A percentile compares a stretch with the other conserved stretches of the same genome.
Conservation (phyloP, 2,113 vertebrate genomes). For the Peucedramus taeniatus region DNA sequence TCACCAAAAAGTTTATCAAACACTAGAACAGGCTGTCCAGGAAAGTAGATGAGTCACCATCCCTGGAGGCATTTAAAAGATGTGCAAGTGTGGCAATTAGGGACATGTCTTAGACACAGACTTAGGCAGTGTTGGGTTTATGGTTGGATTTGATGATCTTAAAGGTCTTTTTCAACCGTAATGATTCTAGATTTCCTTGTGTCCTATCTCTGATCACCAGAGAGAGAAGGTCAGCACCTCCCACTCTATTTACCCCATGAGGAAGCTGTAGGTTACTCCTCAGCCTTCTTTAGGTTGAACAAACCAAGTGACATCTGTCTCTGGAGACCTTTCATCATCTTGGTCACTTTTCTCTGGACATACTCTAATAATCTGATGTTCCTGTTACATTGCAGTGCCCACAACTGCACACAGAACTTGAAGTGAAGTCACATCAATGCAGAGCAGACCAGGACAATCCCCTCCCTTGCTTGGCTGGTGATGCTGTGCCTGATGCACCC, state of each 20-base stretch:
- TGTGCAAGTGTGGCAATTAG: background rate
- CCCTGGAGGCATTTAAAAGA: background rate
- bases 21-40: background rate
- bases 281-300: background rate
- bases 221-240: background rate
- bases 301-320: background rate
- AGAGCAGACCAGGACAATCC: background rate
- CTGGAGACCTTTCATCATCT: background rate
- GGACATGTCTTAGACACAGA: background rate
- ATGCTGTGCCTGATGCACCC: background rate
- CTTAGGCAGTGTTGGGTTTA: background rate
- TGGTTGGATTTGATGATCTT: background rate
- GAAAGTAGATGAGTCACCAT: background rate
- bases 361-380: background rate
- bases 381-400: background rate
- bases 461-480: fast-evolving
- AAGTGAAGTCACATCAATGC: background rate
- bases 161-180: background rate
- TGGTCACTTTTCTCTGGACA: background rate
- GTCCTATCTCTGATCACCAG: background rate
- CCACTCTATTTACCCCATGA: background rate
- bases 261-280: background rate
- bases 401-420: background rate
- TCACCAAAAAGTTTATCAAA: background rate
- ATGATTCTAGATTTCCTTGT: background rate